Evolutionary conservation across 2,888 invertebrate genomes (phyloP).

Genomic region (Temnothorax ravouxi): DNA sequence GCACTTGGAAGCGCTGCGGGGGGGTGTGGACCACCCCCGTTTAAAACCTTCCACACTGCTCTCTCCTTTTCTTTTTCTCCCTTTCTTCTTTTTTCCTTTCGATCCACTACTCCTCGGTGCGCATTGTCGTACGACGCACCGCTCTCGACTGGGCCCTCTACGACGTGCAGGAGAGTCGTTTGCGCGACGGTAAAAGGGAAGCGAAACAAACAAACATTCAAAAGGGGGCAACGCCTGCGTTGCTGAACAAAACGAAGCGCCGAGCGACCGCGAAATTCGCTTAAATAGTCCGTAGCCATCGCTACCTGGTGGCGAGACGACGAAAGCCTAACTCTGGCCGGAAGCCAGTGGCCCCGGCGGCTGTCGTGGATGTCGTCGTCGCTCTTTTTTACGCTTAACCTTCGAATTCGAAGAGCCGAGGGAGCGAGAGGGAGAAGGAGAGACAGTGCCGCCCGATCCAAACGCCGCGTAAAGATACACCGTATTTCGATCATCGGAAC

Average conservation of each 20-base stretch:
- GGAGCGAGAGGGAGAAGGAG: not conserved
- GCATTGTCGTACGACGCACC: conserved; percentile 76
- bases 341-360: conserved; percentile 80
- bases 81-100: conserved; percentile 26
- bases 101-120: conserved; percentile 75
- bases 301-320: conserved; percentile 87
- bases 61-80: conserved; percentile 6
- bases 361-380: conserved; percentile 61
- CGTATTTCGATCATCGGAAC: not conserved
- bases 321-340: conserved; percentile 79
- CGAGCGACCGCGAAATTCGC: conserved; percentile 86
- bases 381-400: conserved; percentile 76
- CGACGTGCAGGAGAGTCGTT: conserved; percentile 40
- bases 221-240: conserved; percentile 86
- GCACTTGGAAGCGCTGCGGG: conserved; percentile 31
- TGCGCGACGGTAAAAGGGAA: conserved; percentile 64
- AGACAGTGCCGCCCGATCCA: not conserved
- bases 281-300: conserved; percentile 88
- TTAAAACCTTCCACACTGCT: conserved; percentile 52
- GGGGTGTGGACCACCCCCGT: conserved; percentile 49
- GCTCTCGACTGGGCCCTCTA: conserved; percentile 49
- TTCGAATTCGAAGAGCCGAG: conserved; percentile 66
- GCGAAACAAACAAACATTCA: conserved; percentile 77
- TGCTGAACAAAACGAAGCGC: conserved; percentile 88
- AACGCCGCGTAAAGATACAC: not conserved